These are phyloP conservation scores for Caerostris darwini DNA, from an alignment of 1,140 invertebrate species.

Conservation along the genomic window DNA sequence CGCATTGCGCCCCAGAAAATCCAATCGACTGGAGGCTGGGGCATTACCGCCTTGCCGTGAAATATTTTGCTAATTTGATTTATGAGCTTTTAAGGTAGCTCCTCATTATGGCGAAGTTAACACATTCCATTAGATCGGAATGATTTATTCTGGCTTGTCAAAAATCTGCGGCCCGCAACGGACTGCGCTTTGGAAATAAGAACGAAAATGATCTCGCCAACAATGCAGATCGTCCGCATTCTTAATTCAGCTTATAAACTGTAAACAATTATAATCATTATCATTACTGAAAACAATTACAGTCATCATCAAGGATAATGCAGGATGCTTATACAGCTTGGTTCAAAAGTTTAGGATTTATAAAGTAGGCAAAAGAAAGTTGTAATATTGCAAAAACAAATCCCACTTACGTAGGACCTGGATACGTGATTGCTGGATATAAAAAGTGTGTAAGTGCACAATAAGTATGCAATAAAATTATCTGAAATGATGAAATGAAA, in stretches of 20 bases:
- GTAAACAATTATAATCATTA: too few relatives aligned
- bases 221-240: neutral
- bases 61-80: conserved; percentile 74
- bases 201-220: neutral
- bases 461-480: too few relatives aligned
- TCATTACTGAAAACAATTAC: too few relatives aligned
- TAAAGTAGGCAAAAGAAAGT: too few relatives aligned
- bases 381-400: too few relatives aligned
- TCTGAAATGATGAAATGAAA: too few relatives aligned
- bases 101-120: conserved; percentile 58
- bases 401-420: too few relatives aligned
- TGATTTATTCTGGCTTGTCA: conserved; percentile 54
- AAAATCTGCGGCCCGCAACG: conserved; percentile 12
- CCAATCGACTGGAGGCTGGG: conserved; percentile 12
- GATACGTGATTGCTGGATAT: too few relatives aligned
- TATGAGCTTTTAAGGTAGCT: conserved; percentile 70
- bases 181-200: neutral
- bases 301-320: too few relatives aligned
- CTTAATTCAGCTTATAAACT: neutral
- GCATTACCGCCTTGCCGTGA: conserved; percentile 26
- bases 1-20: neutral
- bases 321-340: too few relatives aligned
- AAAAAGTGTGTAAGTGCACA: too few relatives aligned
- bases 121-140: conserved; percentile 57
- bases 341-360: too few relatives aligned